A percentile compares a stretch with the other conserved stretches of the same genome.
phyloP scores from a whole-genome alignment of 2,888 invertebrate species.

The Tenodera sinensis region DNA sequence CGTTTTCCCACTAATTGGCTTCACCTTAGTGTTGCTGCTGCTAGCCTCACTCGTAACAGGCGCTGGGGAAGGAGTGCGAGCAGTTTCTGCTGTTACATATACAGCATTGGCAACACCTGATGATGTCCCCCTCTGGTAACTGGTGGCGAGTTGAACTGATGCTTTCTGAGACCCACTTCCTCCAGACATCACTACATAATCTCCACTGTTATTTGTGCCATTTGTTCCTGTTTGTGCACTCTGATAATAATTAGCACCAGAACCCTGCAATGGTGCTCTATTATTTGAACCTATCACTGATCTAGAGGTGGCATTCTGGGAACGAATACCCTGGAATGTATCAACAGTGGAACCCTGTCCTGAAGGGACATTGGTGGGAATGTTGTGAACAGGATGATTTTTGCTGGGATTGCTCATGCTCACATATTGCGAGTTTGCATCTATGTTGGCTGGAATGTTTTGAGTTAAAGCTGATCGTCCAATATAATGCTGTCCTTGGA shows the following conservation, averaged over 20 bases:
- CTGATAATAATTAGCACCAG: conserved; percentile 19
- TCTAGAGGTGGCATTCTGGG: neutral
- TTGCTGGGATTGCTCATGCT: neutral
- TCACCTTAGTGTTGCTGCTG: conserved; percentile 34
- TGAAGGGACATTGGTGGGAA: neutral
- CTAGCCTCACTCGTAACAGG: conserved; percentile 37
- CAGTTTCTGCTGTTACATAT: conserved; percentile 36
- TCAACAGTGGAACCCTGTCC: conserved; percentile 17
- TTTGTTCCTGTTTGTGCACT: conserved; percentile 16
- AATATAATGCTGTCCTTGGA: neutral
- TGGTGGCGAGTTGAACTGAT: conserved; percentile 34
- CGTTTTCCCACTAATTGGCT: conserved; percentile 54
- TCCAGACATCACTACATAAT: conserved; percentile 32
- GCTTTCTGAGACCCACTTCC: conserved; percentile 20
- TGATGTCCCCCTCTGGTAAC: conserved; percentile 34
- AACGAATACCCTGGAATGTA: neutral
- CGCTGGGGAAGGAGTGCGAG: conserved; percentile 54
- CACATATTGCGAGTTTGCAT: neutral
- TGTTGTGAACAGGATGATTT: neutral
- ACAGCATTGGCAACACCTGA: conserved; percentile 34
- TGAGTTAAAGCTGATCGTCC: neutral
- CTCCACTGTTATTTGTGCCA: conserved; percentile 11
- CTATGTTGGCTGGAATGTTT: neutral
- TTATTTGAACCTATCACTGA: neutral
- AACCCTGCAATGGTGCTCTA: neutral